Conservation (phyloP, 2,797 vertebrate genomes). For the Lagodon rhomboides region DNA sequence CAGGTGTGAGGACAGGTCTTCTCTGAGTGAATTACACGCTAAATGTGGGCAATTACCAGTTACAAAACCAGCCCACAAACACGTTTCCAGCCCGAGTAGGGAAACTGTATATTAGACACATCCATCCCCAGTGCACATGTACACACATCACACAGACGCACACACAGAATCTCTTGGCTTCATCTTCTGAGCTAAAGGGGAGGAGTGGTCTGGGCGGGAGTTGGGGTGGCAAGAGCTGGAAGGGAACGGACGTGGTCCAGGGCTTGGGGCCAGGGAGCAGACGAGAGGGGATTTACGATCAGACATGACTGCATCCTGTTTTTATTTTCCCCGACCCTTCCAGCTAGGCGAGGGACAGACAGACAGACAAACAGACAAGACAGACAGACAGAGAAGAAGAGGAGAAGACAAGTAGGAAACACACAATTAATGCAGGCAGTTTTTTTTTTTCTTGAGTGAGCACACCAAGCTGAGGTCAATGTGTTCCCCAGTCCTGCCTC, state of each 20-base stretch:
- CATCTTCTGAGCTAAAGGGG: constrained; percentile 44
- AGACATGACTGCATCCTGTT: constrained; percentile 87
- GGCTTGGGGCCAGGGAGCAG: constrained; percentile 71
- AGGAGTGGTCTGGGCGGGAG: constrained; percentile 39
- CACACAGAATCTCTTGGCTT: constrained; percentile 50
- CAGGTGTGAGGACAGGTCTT: constrained; percentile 62
- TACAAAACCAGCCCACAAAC: constrained; percentile 59
- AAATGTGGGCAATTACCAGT: constrained; percentile 63
- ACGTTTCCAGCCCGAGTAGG: constrained; percentile 50
- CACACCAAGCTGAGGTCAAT: constrained; percentile 54
- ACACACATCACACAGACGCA: constrained; percentile 41
- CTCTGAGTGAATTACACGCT: constrained; percentile 50
- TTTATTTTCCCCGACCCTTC: constrained; percentile 79
- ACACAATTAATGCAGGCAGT: constrained; percentile 53
- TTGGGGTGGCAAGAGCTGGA: constrained; percentile 51
- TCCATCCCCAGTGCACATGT: constrained; percentile 43
- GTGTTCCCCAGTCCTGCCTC: constrained; percentile 58
- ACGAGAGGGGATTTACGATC: constrained; percentile 83
- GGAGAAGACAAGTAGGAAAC: constrained; percentile 27
- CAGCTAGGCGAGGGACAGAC: constrained; percentile 44
- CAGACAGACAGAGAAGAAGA: neutral
- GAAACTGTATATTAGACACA: constrained; percentile 49
- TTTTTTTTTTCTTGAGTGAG: constrained; percentile 43
- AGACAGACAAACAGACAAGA: constrained; percentile 17
- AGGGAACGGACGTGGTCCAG: constrained; percentile 70